A percentile compares a stretch with the other conserved stretches of the same genome.
Conservation (phyloP, 2,888 invertebrate species). For the Cataglyphis rosenhaueri region DNA sequence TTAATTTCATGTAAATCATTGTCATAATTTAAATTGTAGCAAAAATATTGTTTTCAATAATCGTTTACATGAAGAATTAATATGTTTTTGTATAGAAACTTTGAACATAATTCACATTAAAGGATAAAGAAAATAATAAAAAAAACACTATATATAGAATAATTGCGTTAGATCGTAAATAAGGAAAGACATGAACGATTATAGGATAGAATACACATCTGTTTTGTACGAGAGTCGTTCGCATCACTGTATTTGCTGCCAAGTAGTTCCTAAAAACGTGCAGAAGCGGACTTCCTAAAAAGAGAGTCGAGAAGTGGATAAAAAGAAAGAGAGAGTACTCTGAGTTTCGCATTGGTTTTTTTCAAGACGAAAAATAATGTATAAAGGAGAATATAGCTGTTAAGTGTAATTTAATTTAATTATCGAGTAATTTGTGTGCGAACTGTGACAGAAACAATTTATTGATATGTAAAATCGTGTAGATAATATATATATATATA, state of each 20-base stretch:
- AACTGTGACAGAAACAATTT: conserved; percentile 75
- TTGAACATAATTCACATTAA: conserved; percentile 71
- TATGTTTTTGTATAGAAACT: conserved; percentile 71
- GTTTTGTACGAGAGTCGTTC: conserved; percentile 75
- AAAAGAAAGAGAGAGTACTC: conserved; percentile 49
- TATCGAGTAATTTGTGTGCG: conserved; percentile 76
- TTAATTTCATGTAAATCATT: conserved; percentile 29
- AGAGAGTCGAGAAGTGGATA: conserved; percentile 72
- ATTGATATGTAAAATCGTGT: conserved; percentile 66
- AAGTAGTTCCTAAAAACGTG: conserved; percentile 79
- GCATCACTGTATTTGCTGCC: conserved; percentile 78
- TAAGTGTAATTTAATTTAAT: conserved; percentile 82
- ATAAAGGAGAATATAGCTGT: conserved; percentile 75
- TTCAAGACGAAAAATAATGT: conserved; percentile 68
- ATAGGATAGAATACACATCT: conserved; percentile 72
- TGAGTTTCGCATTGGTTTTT: conserved; percentile 68
- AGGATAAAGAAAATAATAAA: conserved; percentile 50
- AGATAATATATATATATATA: conserved; percentile 12
- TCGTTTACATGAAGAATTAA: conserved; percentile 63
- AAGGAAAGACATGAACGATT: conserved; percentile 73
- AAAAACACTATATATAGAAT: conserved; percentile 69
- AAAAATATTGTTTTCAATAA: conserved; percentile 40
- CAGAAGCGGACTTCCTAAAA: conserved; percentile 66
- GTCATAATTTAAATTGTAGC: conserved; percentile 74
- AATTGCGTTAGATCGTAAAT: conserved; percentile 76